Evolutionary conservation across 2,888 invertebrate genomes (phyloP).

Genomic region (Creontiades dilutus): DNA sequence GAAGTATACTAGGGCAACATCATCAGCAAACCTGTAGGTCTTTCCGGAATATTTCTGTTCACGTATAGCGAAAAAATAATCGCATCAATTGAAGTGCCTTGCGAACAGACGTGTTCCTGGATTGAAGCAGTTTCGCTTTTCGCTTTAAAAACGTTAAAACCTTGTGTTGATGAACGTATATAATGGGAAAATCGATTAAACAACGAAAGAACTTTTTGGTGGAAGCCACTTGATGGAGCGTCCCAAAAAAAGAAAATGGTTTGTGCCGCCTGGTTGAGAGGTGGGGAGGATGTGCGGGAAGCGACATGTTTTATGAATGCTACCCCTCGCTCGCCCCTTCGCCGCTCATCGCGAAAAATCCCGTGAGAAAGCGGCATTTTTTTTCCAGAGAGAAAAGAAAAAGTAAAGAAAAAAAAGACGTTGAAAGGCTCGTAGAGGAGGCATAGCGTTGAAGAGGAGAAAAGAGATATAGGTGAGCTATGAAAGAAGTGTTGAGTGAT

Average conservation of each 20-base stretch:
- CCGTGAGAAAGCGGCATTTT: slow-evolving; percentile 24
- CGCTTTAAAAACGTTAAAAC: neutral
- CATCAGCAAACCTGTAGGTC: too few relatives aligned
- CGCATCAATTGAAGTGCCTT: too few relatives aligned
- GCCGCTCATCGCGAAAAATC: slow-evolving; percentile 1
- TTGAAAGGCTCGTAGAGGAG: neutral
- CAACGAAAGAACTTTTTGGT: slow-evolving; percentile 6
- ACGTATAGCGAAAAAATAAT: too few relatives aligned
- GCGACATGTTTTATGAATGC: slow-evolving; percentile 39
- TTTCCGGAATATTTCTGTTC: too few relatives aligned
- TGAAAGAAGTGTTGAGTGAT: slow-evolving; percentile 70
- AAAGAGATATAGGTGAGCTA: slow-evolving; percentile 57
- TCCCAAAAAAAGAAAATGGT: neutral
- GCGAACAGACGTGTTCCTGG: too few relatives aligned
- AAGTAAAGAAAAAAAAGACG: neutral
- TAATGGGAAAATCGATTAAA: neutral
- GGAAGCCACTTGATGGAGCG: neutral
- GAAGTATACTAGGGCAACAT: too few relatives aligned
- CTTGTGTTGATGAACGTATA: too few relatives aligned
- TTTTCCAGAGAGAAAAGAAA: neutral
- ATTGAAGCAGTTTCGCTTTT: too few relatives aligned
- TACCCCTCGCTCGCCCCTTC: neutral
- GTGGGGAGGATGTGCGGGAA: neutral
- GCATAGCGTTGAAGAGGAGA: slow-evolving; percentile 6
- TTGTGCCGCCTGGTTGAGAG: neutral